Conservation (phyloP, 2,888 invertebrate genomes). For the Listrodromus nycthemerus region DNA sequence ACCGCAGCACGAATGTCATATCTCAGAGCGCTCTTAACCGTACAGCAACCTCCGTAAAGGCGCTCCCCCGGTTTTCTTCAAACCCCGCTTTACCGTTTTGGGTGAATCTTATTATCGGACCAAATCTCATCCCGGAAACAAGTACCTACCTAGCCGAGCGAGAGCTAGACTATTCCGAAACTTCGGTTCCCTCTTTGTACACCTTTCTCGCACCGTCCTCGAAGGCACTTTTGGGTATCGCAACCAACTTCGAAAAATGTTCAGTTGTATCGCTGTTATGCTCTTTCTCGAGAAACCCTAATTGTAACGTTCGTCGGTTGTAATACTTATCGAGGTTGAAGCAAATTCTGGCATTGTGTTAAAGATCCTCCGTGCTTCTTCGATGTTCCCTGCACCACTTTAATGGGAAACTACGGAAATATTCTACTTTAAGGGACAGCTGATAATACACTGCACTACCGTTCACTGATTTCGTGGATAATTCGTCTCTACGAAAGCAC, state of each 20-base stretch:
- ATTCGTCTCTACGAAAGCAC: no score
- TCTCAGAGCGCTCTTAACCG: conserved; percentile 77
- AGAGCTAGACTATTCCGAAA: conserved; percentile 41
- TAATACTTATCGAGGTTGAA: conserved; percentile 20
- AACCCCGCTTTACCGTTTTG: conserved; percentile 66
- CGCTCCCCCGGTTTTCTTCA: conserved; percentile 43
- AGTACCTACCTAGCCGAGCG: conserved; percentile 71
- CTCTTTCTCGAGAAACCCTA: conserved; percentile 13
- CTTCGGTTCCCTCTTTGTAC: conserved; percentile 25
- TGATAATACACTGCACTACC: no score
- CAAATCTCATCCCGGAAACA: conserved; percentile 81
- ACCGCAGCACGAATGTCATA: conserved; percentile 84
- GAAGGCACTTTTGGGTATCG: conserved; percentile 67
- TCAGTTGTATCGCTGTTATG: conserved; percentile 33
- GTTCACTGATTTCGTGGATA: no score
- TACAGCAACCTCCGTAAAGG: conserved; percentile 46
- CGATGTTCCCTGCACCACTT: not conserved
- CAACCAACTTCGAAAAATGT: conserved; percentile 61
- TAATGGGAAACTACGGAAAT: not conserved
- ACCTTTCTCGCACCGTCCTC: conserved; percentile 34
- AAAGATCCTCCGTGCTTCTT: not conserved
- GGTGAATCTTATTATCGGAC: conserved; percentile 83
- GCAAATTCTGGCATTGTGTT: not conserved
- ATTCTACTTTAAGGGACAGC: no score
- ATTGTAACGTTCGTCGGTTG: conserved; percentile 14